Evolutionary conservation across 2,113 vertebrate genomes (phyloP).

Genomic region (Dicerorhinus sumatrensis): DNA sequence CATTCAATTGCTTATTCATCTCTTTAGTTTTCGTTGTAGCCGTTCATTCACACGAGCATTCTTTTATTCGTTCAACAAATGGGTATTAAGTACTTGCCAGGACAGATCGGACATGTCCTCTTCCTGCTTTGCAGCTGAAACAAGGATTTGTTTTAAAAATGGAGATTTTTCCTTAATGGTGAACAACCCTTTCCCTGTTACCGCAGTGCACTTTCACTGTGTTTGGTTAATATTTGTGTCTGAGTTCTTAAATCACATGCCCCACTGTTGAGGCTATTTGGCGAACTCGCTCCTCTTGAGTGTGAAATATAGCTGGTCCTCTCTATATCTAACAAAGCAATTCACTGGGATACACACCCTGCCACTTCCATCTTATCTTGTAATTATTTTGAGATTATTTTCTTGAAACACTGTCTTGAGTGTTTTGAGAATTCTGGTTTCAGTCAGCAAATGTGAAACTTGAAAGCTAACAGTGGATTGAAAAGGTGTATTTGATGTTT

Average conservation of each 20-base stretch:
- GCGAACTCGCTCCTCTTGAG: not conserved
- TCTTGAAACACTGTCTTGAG: not conserved
- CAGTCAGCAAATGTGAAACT: not conserved
- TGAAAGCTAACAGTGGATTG: not conserved
- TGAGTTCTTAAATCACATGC: rapidly evolving
- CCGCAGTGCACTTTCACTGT: rapidly evolving
- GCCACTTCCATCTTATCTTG: not conserved
- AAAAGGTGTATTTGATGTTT: not conserved
- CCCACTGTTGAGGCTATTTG: rapidly evolving
- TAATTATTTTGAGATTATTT: not conserved
- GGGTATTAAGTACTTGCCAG: too few relatives aligned
- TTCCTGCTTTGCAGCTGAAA: not conserved
- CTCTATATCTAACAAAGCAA: too few relatives aligned
- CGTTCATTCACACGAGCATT: rapidly evolving
- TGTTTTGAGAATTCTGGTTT: not conserved
- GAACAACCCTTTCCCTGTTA: too few relatives aligned
- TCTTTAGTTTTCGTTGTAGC: not conserved
- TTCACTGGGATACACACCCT: rapidly evolving
- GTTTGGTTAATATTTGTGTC: rapidly evolving
- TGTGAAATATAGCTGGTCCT: not conserved
- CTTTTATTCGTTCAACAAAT: not conserved
- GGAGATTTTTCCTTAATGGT: not conserved
- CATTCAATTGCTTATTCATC: not conserved
- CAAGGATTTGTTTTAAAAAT: not conserved
- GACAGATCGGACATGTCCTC: rapidly evolving